Base-by-base conservation (phyloP, 2,888 invertebrate species). In the Laspeyria flexula region DNA sequence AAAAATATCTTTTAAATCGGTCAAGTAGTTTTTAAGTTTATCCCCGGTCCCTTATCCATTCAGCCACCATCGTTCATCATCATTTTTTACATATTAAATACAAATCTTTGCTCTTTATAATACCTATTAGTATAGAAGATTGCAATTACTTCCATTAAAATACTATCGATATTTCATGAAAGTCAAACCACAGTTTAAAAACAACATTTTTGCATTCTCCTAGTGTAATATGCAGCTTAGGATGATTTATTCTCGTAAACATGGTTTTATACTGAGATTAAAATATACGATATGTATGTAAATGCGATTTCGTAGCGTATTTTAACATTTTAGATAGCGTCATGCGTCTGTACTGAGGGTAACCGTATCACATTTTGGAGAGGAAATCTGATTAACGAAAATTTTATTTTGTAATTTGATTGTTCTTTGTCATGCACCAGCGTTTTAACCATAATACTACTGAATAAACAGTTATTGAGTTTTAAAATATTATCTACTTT, bases 291-390 rank as follows among this genome's bases (percentile, higher is more conserved):
- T 65, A 60, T 60, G 47, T 58, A 58, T 58, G 60, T 46, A 65
- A 65, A 68, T 65, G 65, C 12, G 43, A 56, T 65, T 65, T 46
- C 29, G 53, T 39, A 56, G 47, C 43, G 48, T 65, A 69, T 68
- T 67, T 65, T 41, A 59, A 52, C 38, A 42, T 67, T 64, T 55
- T 47, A 68, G 56, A 60, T 60, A 65, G 51, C 69, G 56, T 65
- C 60, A 54, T 42, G 38, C 38, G 41, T 42, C 30, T 31, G 12
- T 33, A 40, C 29, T 48, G 60, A 64, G 65, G 65, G 53, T 60
- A 25, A 43, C 34, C 27, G 34, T 39, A 34, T 44, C 35, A 40
- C 42, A 41, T 39, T 35, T 47, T 21, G 34, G 33, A 43, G 34
- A 52, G 42, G 5, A 29, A 42, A 42, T 42, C 35, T 35, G 23